Evolutionary conservation across 1,140 invertebrate species (phyloP).

Genomic region (Trichonephila clavipes): DNA sequence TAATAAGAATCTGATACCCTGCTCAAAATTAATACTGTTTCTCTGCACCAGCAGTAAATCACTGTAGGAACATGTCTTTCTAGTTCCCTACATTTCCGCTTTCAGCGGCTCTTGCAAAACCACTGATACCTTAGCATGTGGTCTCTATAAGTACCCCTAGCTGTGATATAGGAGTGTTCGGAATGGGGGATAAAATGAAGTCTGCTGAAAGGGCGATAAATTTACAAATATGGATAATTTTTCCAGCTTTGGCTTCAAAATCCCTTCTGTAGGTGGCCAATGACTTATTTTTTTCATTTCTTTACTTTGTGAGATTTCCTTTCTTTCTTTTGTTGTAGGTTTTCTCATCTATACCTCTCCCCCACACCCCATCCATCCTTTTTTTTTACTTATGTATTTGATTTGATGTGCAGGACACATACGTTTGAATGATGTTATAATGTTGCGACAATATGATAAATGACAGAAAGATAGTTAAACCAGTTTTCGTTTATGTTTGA

Average conservation of each 20-base stretch:
- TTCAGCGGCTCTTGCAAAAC: constrained; percentile 32
- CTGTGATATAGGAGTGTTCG: background rate
- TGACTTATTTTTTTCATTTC: background rate
- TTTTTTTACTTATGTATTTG: background rate
- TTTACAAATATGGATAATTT: background rate
- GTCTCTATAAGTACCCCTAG: constrained; percentile 32
- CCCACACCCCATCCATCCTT: background rate
- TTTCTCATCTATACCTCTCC: background rate
- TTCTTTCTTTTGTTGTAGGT: background rate
- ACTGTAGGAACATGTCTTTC: constrained; percentile 12
- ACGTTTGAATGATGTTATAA: background rate
- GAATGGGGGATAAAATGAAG: background rate
- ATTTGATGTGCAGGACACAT: background rate
- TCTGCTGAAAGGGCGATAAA: background rate
- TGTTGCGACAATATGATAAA: constrained; percentile 25
- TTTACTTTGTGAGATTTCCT: background rate
- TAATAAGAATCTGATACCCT: constrained; percentile 29
- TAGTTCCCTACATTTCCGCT: constrained; percentile 37
- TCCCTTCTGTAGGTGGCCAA: background rate
- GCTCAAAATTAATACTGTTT: constrained; percentile 26
- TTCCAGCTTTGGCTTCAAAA: background rate
- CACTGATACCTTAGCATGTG: constrained; percentile 38
- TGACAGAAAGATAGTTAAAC: background rate
- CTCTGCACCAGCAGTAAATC: constrained; percentile 26
- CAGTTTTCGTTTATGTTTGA: background rate